A percentile compares a stretch with the other conserved stretches of the same genome.
Conservation (phyloP, 2,888 invertebrate genomes). For the Thalpophila matura region DNA sequence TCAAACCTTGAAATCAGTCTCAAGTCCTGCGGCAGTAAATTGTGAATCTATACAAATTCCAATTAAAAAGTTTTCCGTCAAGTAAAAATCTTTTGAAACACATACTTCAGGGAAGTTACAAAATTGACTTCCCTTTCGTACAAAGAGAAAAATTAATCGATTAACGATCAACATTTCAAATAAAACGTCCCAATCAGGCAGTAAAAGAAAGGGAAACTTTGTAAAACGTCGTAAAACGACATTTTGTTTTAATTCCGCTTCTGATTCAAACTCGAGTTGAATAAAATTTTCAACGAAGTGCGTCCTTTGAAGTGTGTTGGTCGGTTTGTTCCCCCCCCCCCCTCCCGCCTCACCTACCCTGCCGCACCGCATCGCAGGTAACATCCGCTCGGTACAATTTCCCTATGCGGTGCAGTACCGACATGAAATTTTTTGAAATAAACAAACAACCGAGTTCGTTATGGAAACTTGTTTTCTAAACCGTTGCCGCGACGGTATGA, state of each 20-base stretch:
- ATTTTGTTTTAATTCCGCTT: slow-evolving; percentile 68
- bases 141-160: slow-evolving; percentile 50
- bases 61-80: slow-evolving; percentile 16
- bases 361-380: slow-evolving; percentile 49
- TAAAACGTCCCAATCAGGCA: slow-evolving; percentile 58
- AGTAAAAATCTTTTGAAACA: slow-evolving; percentile 17
- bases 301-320: slow-evolving; percentile 68
- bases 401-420: slow-evolving; percentile 32
- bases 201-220: slow-evolving; percentile 62
- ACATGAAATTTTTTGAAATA: slow-evolving; percentile 54
- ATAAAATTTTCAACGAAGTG: slow-evolving; percentile 65
- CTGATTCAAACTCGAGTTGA: slow-evolving; percentile 66
- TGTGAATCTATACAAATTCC: slow-evolving; percentile 8
- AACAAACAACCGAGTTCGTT: slow-evolving; percentile 43
- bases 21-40: background rate
- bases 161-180: slow-evolving; percentile 55
- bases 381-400: slow-evolving; percentile 43
- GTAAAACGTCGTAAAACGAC: slow-evolving; percentile 58
- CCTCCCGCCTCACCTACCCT: background rate
- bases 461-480: slow-evolving; percentile 43
- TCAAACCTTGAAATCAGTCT: background rate
- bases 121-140: slow-evolving; percentile 26
- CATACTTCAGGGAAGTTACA: slow-evolving; percentile 18
- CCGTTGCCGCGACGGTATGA: slow-evolving; percentile 13
- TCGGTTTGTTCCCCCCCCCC: slow-evolving; percentile 35